These are phyloP conservation scores for Tachina lurida DNA, from an alignment of 2,888 invertebrate genomes.

Conservation along the genomic window DNA sequence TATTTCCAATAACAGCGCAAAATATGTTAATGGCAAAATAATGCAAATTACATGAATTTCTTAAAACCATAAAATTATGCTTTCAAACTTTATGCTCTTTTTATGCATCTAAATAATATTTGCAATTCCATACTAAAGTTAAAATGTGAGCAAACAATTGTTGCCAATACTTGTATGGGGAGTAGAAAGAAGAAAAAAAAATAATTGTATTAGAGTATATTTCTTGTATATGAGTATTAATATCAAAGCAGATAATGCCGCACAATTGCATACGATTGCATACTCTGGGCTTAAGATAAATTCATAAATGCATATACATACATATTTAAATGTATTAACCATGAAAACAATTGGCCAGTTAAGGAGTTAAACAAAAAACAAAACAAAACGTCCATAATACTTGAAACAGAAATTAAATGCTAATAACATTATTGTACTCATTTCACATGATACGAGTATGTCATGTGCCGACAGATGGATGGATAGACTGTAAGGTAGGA, in stretches of 20 bases:
- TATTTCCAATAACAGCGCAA: conserved; percentile 30
- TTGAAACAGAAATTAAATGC: conserved; percentile 67
- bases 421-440: conserved; percentile 69
- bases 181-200: conserved; percentile 20
- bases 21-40: conserved; percentile 68
- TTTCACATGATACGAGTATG: conserved; percentile 44
- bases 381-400: not conserved
- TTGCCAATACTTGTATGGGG: conserved; percentile 9
- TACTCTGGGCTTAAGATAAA: conserved; percentile 15
- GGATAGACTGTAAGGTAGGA: not conserved
- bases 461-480: conserved; percentile 16
- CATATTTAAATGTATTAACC: conserved; percentile 59
- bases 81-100: conserved; percentile 11
- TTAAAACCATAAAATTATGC: conserved; percentile 68
- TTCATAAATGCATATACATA: conserved; percentile 30
- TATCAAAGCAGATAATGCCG: conserved; percentile 69
- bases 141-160: conserved; percentile 39
- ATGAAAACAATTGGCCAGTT: conserved; percentile 66
- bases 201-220: conserved; percentile 57
- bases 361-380: not conserved
- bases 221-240: conserved; percentile 47
- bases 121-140: conserved; percentile 61
- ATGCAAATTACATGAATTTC: conserved; percentile 70
- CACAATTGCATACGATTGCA: conserved; percentile 20
- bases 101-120: conserved; percentile 53